Evolutionary conservation across 35 echinoderm and acorn worm species (phyloP).

Genomic region (Acanthaster planci): DNA sequence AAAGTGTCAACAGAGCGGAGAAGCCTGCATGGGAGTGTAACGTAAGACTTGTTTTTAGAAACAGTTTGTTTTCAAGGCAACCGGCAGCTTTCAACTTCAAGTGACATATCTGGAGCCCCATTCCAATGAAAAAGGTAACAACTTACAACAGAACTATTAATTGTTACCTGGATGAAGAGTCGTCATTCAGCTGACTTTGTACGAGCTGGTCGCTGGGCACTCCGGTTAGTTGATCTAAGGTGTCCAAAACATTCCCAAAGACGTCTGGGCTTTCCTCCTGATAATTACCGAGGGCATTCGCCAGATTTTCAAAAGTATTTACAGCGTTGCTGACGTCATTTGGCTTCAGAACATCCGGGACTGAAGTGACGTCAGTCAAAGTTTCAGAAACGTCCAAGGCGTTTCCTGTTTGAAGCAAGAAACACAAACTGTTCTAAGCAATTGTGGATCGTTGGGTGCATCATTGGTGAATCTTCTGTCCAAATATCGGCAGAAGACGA

Average conservation of each 20-base stretch:
- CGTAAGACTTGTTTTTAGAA: background rate
- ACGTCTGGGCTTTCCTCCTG: slow-evolving; percentile 7
- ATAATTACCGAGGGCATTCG: slow-evolving; percentile 2
- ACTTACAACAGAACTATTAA: background rate
- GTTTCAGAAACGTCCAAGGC: slow-evolving; percentile 22
- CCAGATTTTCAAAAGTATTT: slow-evolving; percentile 39
- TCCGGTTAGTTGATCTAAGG: slow-evolving; percentile 32
- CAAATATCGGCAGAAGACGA: too few species aligned
- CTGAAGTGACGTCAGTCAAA: slow-evolving; percentile 28
- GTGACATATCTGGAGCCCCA: background rate
- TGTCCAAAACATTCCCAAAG: slow-evolving; percentile 23
- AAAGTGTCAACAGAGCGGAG: slow-evolving; percentile 42
- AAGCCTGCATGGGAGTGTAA: slow-evolving; percentile 23
- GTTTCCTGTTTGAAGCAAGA: slow-evolving; percentile 33
- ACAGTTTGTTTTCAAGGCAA: background rate
- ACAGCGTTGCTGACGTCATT: slow-evolving; percentile 49
- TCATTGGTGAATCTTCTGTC: too few species aligned
- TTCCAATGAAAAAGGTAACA: background rate
- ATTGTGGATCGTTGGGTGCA: too few species aligned
- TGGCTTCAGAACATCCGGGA: slow-evolving; percentile 11
- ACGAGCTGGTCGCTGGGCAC: slow-evolving; percentile 6
- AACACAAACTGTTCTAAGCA: too few species aligned
- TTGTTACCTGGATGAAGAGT: slow-evolving; percentile 35
- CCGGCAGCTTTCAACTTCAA: background rate
- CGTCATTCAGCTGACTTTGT: slow-evolving; percentile 33